These are phyloP conservation scores for Eupithecia subfuscata DNA, from an alignment of 2,888 invertebrate genomes.

Conservation along the genomic window DNA sequence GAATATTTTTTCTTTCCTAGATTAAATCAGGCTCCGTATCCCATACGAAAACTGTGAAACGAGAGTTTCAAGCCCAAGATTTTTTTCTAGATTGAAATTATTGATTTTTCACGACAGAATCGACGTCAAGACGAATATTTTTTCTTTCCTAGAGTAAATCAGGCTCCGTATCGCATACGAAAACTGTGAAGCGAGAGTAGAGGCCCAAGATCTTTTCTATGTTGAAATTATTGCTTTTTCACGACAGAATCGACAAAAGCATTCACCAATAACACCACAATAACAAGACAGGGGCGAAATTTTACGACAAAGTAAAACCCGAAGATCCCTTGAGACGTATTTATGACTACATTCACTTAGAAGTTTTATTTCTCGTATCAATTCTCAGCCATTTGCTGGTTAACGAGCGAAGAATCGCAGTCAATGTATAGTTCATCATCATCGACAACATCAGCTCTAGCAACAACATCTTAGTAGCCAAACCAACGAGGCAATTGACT, in stretches of 20 bases:
- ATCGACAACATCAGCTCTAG: neutral
- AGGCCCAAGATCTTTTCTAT: neutral
- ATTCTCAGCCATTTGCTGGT: constrained; percentile 42
- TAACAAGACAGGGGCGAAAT: constrained; percentile 28
- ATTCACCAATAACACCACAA: constrained; percentile 27
- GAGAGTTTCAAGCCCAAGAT: neutral
- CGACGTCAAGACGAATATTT: too few species aligned
- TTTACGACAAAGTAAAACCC: constrained; percentile 44
- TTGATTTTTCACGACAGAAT: constrained; percentile 5
- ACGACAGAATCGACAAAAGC: constrained; percentile 15
- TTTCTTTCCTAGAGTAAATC: neutral
- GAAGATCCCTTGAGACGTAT: constrained; percentile 38
- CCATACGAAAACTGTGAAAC: neutral
- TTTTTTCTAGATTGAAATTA: neutral
- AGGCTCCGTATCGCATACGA: neutral
- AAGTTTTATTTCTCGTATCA: constrained; percentile 43
- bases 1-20: too few species aligned
- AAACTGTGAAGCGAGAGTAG: neutral
- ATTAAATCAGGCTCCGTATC: neutral
- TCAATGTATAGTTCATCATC: neutral
- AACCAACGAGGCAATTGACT: too few species aligned
- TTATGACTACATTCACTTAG: constrained; percentile 50
- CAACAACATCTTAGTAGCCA: neutral
- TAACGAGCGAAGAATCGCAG: constrained; percentile 28
- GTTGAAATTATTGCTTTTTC: constrained; percentile 6